Evolutionary conservation across 1,140 invertebrate species (phyloP).

Genomic region (Cyclargus thomasi): DNA sequence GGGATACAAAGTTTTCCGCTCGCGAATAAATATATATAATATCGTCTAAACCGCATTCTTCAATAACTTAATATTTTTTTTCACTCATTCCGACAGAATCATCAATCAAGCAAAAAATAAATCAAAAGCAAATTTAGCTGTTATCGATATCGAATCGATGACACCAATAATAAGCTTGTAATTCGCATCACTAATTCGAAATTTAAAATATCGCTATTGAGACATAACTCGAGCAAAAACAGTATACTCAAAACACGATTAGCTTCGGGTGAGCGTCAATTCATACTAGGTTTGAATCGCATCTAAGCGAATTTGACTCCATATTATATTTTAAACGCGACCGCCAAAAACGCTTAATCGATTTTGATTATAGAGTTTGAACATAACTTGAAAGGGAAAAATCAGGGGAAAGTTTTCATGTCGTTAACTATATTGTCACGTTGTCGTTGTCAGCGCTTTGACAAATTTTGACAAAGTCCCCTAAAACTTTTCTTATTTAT

Average conservation of each 20-base stretch:
- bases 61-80: neutral
- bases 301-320: neutral
- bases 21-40: no score
- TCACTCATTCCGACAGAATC: neutral
- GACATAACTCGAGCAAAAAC: neutral
- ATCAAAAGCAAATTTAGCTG: neutral
- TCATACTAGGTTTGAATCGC: neutral
- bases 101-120: neutral
- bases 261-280: neutral
- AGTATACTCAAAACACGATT: conserved; percentile 9
- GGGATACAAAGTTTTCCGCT: no score
- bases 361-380: no score
- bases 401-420: no score
- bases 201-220: neutral
- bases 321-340: neutral
- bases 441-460: no score
- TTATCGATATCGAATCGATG: conserved; percentile 3
- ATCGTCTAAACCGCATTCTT: no score
- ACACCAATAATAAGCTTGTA: neutral
- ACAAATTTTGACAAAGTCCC: no score
- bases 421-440: no score
- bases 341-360: no score
- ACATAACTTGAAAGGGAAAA: no score
- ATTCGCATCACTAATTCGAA: neutral
- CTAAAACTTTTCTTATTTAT: no score